Evolutionary conservation across 2,113 vertebrate genomes (phyloP), one percentile per base, ranked within the genome.

Genomic region (Atlantisia rogersi): DNA sequence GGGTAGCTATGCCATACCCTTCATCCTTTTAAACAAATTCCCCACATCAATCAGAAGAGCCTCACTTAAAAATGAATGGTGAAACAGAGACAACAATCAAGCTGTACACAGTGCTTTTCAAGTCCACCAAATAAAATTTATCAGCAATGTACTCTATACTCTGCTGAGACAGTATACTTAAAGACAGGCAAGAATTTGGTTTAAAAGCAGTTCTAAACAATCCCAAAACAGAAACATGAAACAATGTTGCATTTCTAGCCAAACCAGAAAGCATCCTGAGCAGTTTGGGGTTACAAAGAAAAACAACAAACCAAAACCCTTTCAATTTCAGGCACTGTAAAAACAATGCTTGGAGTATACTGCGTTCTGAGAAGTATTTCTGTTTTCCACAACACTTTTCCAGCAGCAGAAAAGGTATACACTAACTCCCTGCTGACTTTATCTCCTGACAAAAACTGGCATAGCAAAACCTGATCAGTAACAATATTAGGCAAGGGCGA

Each of bases 11-110:
- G 81, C 37, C 44, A 40, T 91, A 69, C 55, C 44, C 84, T 90
- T 96, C 69, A 76, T 68, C 76, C 70, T 69, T 92, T 91, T 56
- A 94, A 88, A 91, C n/a, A 68, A 79, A 67, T 42, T 94, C 55
- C 67, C 68, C 70, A 83, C 80, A 91, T 91, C 80, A 95, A 73
- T 94, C 77, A 92, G 55, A 91, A 87, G n/a, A 59, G 59, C 39
- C 46, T 96, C 59, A 46, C 81, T 82, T 94, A 65, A 87, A 94
- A 94, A 94, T 28, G 44, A 90, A 94, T 71, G 88, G 74, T 0
- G 0, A 86, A 94, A 93, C 28, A 82, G 1, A 94, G 81, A 79
- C 79, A 95, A 85, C 65, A 60, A 82, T 76, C 75, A 69, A 84
- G 46, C 32, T 58, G 60, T 39, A 84, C 60, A 48, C 19, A 32